Evolutionary conservation across 2,797 vertebrate species (phyloP).

Genomic region (Myotis planiceps): DNA sequence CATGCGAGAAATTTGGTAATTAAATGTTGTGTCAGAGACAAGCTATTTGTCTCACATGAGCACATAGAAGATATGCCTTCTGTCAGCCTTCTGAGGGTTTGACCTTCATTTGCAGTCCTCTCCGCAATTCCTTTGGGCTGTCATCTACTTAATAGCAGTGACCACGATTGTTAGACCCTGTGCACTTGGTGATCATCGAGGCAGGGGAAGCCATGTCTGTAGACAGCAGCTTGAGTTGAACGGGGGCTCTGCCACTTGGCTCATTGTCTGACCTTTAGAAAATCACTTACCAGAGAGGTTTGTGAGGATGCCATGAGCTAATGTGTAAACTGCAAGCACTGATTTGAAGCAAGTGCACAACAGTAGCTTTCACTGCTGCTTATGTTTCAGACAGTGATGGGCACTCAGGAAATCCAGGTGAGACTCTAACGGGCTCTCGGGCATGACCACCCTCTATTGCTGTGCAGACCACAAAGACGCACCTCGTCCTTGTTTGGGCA

Average conservation of each 20-base stretch:
- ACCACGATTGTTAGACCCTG: neutral
- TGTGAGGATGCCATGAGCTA: neutral
- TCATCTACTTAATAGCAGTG: neutral
- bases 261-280: neutral
- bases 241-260: neutral
- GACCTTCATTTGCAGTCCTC: neutral
- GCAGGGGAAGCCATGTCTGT: too few relatives aligned
- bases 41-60: neutral
- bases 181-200: rapidly evolving
- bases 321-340: neutral
- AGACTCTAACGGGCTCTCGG: neutral
- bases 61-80: neutral
- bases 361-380: neutral
- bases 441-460: neutral
- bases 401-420: neutral
- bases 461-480: neutral
- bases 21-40: too few relatives aligned
- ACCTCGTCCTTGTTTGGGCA: neutral
- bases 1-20: neutral
- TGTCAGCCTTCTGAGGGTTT: neutral
- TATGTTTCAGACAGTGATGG: neutral
- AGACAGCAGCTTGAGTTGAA: too few relatives aligned
- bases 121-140: neutral
- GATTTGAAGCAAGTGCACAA: neutral
- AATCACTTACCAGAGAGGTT: neutral